phyloP scores from a whole-genome alignment of 2,888 invertebrate genomes.

The Meghimatium bilineatum region DNA sequence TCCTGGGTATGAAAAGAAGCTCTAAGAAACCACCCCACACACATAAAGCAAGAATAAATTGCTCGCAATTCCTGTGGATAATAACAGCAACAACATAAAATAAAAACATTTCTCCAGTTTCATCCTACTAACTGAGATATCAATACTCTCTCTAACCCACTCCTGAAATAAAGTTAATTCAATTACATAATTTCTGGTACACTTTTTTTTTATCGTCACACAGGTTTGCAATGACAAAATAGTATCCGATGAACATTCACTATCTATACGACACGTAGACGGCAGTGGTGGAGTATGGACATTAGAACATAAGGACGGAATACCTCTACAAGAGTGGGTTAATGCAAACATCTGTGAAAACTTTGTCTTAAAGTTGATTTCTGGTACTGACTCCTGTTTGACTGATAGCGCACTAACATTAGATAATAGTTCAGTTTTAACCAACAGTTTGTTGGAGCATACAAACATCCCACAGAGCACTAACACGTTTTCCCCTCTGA shows the following conservation, averaged over 20 bases:
- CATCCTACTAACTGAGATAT: no score
- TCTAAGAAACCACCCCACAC: no score
- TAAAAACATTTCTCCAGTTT: no score
- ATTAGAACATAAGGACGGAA: slow-evolving; percentile 20
- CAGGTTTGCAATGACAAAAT: slow-evolving; percentile 17
- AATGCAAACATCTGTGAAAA: slow-evolving; percentile 37
- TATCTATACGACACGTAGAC: neutral
- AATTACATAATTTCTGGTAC: neutral
- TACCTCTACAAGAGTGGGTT: slow-evolving; percentile 27
- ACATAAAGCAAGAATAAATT: no score
- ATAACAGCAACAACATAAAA: no score
- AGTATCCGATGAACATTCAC: neutral
- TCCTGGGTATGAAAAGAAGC: no score
- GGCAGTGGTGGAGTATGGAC: neutral
- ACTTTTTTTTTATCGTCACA: neutral
- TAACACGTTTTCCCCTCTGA: neutral
- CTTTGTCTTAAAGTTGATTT: slow-evolving; percentile 28
- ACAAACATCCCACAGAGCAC: neutral
- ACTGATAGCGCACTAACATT: neutral
- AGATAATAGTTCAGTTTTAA: neutral
- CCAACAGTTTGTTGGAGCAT: slow-evolving; percentile 17
- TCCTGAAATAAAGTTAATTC: neutral
- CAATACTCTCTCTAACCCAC: no score
- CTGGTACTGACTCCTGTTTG: neutral
- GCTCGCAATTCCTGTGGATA: no score